Base-by-base conservation (phyloP, 2,113 vertebrate species). In the Ceratotherium simum region DNA sequence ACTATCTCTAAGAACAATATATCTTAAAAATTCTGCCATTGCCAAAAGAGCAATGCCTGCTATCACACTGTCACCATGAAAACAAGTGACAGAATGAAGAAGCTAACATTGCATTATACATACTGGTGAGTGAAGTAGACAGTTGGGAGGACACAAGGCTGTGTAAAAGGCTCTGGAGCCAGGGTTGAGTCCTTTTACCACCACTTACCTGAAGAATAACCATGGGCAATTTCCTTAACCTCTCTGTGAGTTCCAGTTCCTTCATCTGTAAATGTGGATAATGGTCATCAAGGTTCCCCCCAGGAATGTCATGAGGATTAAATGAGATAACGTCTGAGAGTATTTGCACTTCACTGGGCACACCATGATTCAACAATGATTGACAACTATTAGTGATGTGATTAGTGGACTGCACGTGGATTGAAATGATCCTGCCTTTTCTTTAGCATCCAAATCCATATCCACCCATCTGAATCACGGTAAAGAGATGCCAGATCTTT, bases 11-110 rank as follows among this genome's bases (percentile, higher is more conserved):
- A 56, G 39, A 95, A 51, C 36, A 88, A 70, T 7, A 60, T 25
- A 84, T 56, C 39, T 94, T 76, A 65, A 96, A 95, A 93, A 94
- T 88, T 91, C 76, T 54, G 64, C 25, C n/a, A 54, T 13, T 84
- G 31, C 80, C 54, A 96, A 97, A 97, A 96, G 87, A 95, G 75
- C 69, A 85, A 33, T 17, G 72, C 21, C 75, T 82, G 67, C 65
- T 76, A 78, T 60, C 62, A 76, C 8, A 76, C 25, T 58, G 88
- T 48, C 62, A 92, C 39, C 25, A 33, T 10, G 31, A 78, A 90
- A 96, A 56, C 69, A 73, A 94, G 48, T 1, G 51, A 76, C 51
- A 54, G 25, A 13, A 31, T 83, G 29, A 42, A 51, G 78, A 62
- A 60, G 42, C 42, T 31, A 42, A 21, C 8, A 6, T 0, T 42